Conservation (phyloP, 2,797 vertebrate genomes). For the Neomorphus geoffroyi region DNA sequence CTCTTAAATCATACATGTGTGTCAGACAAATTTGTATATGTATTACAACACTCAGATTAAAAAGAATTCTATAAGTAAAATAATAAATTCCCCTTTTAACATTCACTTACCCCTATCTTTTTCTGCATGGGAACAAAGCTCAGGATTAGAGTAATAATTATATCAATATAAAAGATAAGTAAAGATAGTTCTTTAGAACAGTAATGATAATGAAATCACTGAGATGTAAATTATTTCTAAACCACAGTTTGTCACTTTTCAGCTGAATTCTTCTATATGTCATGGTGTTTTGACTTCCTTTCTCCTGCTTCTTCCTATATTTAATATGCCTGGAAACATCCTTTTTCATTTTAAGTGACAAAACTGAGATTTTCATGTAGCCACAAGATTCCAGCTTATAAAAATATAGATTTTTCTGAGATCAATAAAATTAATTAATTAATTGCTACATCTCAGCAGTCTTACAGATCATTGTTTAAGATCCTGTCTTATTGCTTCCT, state of each 20-base stretch:
- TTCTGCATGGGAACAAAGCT: neutral
- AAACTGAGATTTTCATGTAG: neutral
- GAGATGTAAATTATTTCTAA: neutral
- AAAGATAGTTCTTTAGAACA: neutral
- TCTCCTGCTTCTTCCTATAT: neutral
- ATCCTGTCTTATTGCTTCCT: neutral
- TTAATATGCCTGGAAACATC: neutral
- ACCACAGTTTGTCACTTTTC: neutral
- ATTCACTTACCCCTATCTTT: neutral
- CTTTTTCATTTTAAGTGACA: neutral
- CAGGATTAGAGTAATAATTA: neutral
- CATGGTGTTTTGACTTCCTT: neutral
- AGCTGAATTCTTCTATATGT: neutral
- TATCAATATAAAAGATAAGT: neutral
- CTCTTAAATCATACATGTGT: neutral
- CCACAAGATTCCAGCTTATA: neutral
- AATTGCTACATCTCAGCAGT: neutral
- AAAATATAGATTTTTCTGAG: neutral
- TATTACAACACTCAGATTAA: neutral
- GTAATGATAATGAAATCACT: neutral
- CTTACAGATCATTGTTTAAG: neutral
- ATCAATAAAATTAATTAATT: neutral
- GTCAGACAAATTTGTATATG: neutral
- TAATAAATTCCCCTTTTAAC: neutral
- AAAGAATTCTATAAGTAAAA: neutral